Evolutionary conservation across 2,113 vertebrate species (phyloP).

Genomic region (Hyperoodon ampullatus): DNA sequence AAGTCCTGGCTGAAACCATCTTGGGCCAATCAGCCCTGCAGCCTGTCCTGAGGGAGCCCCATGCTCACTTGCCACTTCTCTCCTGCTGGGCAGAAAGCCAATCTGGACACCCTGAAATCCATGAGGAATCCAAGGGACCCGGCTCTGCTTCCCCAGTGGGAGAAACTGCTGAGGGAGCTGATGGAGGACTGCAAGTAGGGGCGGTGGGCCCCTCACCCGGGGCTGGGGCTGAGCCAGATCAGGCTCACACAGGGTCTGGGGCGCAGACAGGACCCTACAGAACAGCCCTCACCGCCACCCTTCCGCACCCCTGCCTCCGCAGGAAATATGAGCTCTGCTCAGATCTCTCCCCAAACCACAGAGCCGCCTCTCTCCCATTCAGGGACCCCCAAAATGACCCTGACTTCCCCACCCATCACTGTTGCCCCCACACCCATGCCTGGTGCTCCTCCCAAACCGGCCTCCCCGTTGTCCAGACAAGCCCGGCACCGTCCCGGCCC

Average conservation of each 20-base stretch:
- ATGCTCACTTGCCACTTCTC: not conserved
- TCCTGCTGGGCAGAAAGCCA: constrained; percentile 76
- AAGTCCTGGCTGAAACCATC: not conserved
- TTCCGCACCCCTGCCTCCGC: not conserved
- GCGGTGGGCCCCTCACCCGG: fast-evolving
- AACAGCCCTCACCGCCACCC: not conserved
- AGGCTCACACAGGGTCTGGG: not conserved
- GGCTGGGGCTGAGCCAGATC: not conserved
- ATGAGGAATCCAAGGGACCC: constrained; percentile 49
- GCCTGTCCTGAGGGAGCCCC: not conserved
- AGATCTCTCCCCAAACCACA: not conserved
- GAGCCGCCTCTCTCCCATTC: not conserved
- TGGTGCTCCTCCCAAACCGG: not conserved
- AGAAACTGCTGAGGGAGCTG: constrained; percentile 79
- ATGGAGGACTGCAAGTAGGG: constrained; percentile 81
- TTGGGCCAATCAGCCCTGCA: not conserved
- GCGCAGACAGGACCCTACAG: not conserved
- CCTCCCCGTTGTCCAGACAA: not conserved
- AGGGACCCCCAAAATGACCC: not conserved
- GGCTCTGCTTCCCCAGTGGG: not conserved
- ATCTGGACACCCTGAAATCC: constrained; percentile 68
- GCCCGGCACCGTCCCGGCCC: fast-evolving
- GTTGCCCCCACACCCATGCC: fast-evolving
- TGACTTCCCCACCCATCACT: not conserved
- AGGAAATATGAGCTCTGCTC: not conserved